Evolutionary conservation across 2,888 invertebrate genomes (phyloP), one percentile per base, ranked within the genome.

Genomic region (Xestia xanthographa): DNA sequence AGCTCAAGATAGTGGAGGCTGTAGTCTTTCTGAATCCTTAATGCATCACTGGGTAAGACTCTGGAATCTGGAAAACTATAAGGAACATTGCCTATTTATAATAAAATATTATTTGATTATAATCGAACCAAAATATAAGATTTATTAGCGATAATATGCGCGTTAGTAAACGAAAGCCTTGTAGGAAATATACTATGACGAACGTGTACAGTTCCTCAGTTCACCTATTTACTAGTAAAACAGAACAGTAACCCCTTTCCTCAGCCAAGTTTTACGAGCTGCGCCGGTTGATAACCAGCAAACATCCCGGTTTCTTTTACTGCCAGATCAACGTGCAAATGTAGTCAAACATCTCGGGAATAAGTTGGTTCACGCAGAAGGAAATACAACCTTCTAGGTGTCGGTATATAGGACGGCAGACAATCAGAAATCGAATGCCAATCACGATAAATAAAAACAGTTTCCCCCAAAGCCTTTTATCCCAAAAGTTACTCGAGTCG

Each of bases 401-500:
- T 83, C 65, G 41, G 60, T 68, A 71, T 80, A 84, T 63, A 77
- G 68, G 66, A 71, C 53, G 82, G 78, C 71, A 86, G 75, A 86
- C 75, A 76, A 80, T 84, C 82, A 86, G 80, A 72, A 80, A 87
- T 87, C 79, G 82, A 84, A 80, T 74, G 71, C 75, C 89, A 90
- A 86, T 87, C 85, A 82, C 79, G 86, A 86, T 85, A 87, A 86
- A 88, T 86, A 88, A 87, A 88, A 86, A 80, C 84, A 82, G 82
- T 89, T 88, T 88, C 85, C 87, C 83, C 80, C 58, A 84, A 85
- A 89, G 86, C 86, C 84, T 86, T 88, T 90, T 91, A 91, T 90
- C 87, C 89, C 87, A 85, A 88, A 90, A 85, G 88, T 88, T 88
- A 90, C 90, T 90, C 86, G 87, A 88, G 85, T 90, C 89, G 89